Evolutionary conservation across 1,140 invertebrate species (phyloP), one percentile per base, ranked within the genome.

Genomic region (Phymorhynchus buccinoides): DNA sequence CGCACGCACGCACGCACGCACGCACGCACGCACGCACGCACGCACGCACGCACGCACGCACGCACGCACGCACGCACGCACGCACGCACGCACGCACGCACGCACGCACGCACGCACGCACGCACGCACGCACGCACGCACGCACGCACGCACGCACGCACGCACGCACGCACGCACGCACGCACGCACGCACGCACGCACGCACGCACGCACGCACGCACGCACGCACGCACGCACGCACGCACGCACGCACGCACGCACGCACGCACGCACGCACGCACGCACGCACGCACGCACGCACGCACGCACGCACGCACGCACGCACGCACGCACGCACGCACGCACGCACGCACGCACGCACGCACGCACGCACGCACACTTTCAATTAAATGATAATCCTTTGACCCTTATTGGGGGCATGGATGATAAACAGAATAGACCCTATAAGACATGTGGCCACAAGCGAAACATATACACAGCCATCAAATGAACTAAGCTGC

Each of bases 311-410:
- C 71, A 75, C 75, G 27, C 75, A 41, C 75, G 27, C 75, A 41
- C 75, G 27, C 75, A 41, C 75, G 3, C 75, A 78, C 75, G 44
- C 75, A 78, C 75, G 44, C 75, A 78, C 75, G 44, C 75, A 12
- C 39, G 1, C 71, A 1, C 35, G 1, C 71, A 1, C 12, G 32
- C 71, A 1, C 71, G 1, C 12, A 14, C 71, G 1, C 3, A 18
- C 71, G 32, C 12, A n/a, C n/a, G 22, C 66, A 7, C n/a, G 7
- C 9, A 22, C 22, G 9, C 48, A 52, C 48, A 22, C 48, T 22
- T 52, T 52, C 48, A 52, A 22, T 52, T 12, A 7, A 52, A 22
- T 22, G 9, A 52, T 52, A 12, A 22, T 52, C 9, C 48, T 52
- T 52, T n/a, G n/a, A n/a, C n/a, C n/a, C n/a, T n/a, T n/a, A n/a